These are phyloP conservation scores for Danio choprae DNA, from an alignment of 2,797 vertebrate species.

Conservation along the genomic window DNA sequence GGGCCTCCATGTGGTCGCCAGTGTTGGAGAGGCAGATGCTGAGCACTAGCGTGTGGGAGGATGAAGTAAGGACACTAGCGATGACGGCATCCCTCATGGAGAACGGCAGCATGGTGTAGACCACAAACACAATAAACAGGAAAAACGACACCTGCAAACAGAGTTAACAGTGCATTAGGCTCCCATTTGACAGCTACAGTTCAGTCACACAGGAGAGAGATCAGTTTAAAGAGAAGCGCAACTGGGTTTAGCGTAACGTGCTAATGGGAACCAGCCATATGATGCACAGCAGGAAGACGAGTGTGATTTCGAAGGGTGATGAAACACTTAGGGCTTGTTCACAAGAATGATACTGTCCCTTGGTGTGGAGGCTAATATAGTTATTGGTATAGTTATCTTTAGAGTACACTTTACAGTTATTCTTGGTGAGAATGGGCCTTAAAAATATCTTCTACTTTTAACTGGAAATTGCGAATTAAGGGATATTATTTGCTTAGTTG, in stretches of 20 bases:
- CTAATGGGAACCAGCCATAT: not conserved
- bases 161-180: conserved; percentile 15
- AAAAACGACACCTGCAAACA: conserved; percentile 92
- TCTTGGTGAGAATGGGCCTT: no score
- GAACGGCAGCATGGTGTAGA: conserved; percentile 98
- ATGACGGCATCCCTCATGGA: conserved; percentile 93
- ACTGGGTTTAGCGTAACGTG: not conserved
- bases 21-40: conserved; percentile 86
- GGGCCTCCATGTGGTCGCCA: conserved; percentile 80
- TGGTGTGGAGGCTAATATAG: no score
- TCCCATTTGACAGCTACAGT: not conserved
- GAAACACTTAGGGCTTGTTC: not conserved
- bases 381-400: no score
- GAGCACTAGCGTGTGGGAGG: conserved; percentile 93
- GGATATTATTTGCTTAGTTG: not conserved
- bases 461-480: not conserved
- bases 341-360: no score
- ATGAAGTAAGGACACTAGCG: conserved; percentile 89
- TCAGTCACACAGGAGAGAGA: not conserved
- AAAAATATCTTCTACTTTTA: not conserved
- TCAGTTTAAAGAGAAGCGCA: not conserved
- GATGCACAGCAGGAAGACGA: not conserved
- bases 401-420: no score
- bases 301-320: not conserved
- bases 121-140: conserved; percentile 96